A percentile compares a stretch with the other conserved stretches of the same genome.
Evolutionary conservation across 2,113 vertebrate species (phyloP).

Genomic region (Menidia beryllina): DNA sequence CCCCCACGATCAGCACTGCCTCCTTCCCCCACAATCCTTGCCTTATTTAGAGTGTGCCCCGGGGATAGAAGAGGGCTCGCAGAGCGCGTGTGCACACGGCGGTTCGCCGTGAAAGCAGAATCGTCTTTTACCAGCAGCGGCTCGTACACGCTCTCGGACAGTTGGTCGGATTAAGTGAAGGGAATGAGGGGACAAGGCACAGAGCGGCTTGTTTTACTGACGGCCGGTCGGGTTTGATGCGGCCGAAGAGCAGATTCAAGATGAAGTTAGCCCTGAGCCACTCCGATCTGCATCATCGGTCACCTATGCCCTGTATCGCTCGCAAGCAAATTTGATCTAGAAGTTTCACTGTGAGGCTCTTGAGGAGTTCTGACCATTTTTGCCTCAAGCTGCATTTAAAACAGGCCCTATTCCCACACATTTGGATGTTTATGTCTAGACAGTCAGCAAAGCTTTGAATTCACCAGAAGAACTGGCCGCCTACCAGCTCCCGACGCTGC

Average conservation of each 20-base stretch:
- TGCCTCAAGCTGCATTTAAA: constrained; percentile 13
- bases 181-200: not conserved
- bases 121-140: constrained; percentile 29
- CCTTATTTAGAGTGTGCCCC: constrained; percentile 77
- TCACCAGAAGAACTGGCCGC: constrained; percentile 59
- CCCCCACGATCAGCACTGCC: constrained; percentile 14
- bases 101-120: constrained; percentile 57
- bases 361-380: constrained; percentile 1
- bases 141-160: constrained; percentile 26
- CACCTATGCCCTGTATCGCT: constrained; percentile 1
- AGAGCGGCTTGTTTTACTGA: constrained; percentile 4
- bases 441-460: constrained; percentile 57
- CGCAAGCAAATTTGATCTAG: not conserved
- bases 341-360: not conserved
- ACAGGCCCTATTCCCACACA: not conserved
- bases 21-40: constrained; percentile 74
- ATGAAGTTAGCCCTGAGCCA: constrained; percentile 42
- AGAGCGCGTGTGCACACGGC: constrained; percentile 53
- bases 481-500: constrained; percentile 66
- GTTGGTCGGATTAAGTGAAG: constrained; percentile 14
- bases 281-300: constrained; percentile 27
- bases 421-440: constrained; percentile 56
- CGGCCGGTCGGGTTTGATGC: not conserved
- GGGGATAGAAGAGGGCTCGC: constrained; percentile 65
- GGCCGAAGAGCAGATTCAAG: constrained; percentile 26